These are phyloP conservation scores for Metopia argyrocephala DNA, from an alignment of 2,888 invertebrate species.

Conservation along the genomic window DNA sequence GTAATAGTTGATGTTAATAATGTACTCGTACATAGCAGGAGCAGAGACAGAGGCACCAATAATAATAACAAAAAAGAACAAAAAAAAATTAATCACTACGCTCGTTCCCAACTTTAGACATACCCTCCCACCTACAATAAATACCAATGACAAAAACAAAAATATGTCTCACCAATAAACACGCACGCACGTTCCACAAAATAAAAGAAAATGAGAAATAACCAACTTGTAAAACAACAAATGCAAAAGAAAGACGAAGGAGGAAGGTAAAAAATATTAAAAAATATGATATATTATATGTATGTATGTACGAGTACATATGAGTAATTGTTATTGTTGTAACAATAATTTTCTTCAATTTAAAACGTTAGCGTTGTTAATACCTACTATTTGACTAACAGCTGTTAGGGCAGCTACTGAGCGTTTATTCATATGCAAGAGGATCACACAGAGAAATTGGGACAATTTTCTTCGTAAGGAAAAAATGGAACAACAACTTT, in stretches of 20 bases:
- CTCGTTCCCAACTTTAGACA: constrained; percentile 11
- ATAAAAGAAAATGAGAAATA: constrained; percentile 32
- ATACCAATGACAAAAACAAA: not conserved
- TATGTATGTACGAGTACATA: constrained; percentile 53
- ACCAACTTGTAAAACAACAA: not conserved
- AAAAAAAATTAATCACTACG: constrained; percentile 18
- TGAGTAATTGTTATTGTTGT: constrained; percentile 32
- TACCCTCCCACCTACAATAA: not conserved
- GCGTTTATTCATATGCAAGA: constrained; percentile 21
- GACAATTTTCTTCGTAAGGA: constrained; percentile 25
- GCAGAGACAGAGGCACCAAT: not conserved
- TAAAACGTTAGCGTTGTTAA: not conserved
- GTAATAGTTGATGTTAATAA: constrained; percentile 3
- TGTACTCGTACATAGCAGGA: not conserved
- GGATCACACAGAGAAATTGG: constrained; percentile 30
- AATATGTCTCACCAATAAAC: constrained; percentile 45
- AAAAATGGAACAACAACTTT: constrained; percentile 14
- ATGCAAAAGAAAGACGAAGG: not conserved
- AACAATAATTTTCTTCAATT: too few species aligned
- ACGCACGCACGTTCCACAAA: constrained; percentile 52
- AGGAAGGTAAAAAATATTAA: not conserved
- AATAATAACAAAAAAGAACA: not conserved
- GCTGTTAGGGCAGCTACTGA: not conserved
- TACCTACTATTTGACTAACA: not conserved
- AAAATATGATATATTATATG: constrained; percentile 26